Evolutionary conservation across 2,113 vertebrate genomes (phyloP), one percentile per base, ranked within the genome.

Genomic region (Phaethornis superciliosus): DNA sequence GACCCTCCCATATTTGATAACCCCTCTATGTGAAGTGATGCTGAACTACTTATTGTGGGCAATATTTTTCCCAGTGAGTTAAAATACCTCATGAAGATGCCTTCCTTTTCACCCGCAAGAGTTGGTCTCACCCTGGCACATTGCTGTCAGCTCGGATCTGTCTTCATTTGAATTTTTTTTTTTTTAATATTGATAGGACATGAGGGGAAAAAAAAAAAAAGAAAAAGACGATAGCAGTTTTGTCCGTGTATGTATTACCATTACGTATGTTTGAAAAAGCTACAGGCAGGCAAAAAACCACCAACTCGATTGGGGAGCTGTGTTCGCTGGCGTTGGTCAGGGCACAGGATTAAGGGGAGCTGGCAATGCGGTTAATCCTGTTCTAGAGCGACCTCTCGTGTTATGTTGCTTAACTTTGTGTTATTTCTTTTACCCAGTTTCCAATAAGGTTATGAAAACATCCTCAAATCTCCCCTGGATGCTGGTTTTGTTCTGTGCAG

Each of bases 381-480:
- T 93, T 95, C 62, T 88, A 80, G 79, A 84, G 69, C 37, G 69
- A 95, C 88, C 79, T 95, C 93, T 96, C 62, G 75, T 80, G 86
- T 93, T 89, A 11, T 5, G 12, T 58, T 18, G 8, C 5, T 46
- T 89, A 82, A 79, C 18, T 77, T 75, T 52, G 10, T 13, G 8
- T 40, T 10, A 7, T 44, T 70, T 33, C 40, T 82, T 86, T 56
- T 51, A 3, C 24, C 33, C 16, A 3, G 8, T 74, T 88, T 47
- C 37, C 52, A 33, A 10, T 15, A 17, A 55, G 44, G 40, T 71
- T 75, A 30, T 28, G 69, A 56, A 81, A 86, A 68, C 40, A 26
- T 2, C 28, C 8, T 5, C 33, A 4, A 5, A 26, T n/a, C 12
- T 1, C 19, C 19, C 87, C 35, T 58, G 84, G 28, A 35, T 72